A percentile compares a stretch with the other conserved stretches of the same genome.
phyloP scores from a whole-genome alignment of 2,797 vertebrate genomes.

The Enteromius thamalakanensis region DNA sequence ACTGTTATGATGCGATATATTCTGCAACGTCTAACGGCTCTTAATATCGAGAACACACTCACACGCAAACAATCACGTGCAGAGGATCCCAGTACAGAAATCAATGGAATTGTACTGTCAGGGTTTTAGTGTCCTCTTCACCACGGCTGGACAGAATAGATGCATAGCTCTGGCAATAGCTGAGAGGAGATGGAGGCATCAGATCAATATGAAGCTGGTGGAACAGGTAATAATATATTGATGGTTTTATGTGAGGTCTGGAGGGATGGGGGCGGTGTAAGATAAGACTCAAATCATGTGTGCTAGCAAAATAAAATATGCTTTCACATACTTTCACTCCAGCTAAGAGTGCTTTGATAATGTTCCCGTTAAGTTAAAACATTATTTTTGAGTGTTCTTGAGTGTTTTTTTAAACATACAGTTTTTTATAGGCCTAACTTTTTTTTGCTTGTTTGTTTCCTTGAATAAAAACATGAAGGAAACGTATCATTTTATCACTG shows the following conservation, averaged over 20 bases:
- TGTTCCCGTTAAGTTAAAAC: not conserved
- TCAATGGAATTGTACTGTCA: conserved; percentile 31
- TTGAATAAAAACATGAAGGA: not conserved
- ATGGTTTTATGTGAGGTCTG: conserved; percentile 56
- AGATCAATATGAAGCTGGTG: conserved; percentile 78
- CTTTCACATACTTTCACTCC: not conserved
- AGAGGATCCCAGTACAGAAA: conserved; percentile 5
- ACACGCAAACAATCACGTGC: conserved; percentile 60
- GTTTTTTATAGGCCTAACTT: too few species aligned
- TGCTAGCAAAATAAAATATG: conserved; percentile 5
- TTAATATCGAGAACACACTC: conserved; percentile 52
- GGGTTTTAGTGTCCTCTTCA: conserved; percentile 6
- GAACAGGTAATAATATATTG: conserved; percentile 82
- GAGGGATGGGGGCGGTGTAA: conserved; percentile 1
- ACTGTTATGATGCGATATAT: conserved; percentile 64
- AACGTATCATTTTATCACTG: not conserved
- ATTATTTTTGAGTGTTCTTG: not conserved
- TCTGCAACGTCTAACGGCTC: not conserved
- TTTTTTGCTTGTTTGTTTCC: not conserved
- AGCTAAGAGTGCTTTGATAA: not conserved
- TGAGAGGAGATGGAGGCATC: conserved; percentile 60
- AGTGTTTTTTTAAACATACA: not conserved
- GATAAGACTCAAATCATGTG: not conserved
- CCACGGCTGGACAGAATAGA: conserved; percentile 1
- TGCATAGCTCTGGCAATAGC: conserved; percentile 68